A percentile compares a stretch with the other conserved stretches of the same genome.
phyloP scores from a whole-genome alignment of 2,888 invertebrate species.

The Philereme transversata region DNA sequence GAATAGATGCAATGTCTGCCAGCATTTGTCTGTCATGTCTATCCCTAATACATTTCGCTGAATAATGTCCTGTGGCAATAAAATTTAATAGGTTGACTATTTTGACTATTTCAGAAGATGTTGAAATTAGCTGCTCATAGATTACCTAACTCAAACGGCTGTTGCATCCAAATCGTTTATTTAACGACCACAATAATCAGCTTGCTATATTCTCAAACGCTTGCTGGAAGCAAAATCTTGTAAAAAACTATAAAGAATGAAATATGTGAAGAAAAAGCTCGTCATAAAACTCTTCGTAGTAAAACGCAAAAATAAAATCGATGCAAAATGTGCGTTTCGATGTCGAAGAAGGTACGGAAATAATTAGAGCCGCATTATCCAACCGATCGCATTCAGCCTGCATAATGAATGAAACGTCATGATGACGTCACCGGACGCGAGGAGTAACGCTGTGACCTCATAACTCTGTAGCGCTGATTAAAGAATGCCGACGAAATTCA shows the following conservation, averaged over 20 bases:
- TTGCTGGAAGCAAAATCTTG: too few relatives aligned
- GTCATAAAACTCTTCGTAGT: slow-evolving; percentile 5
- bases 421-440: slow-evolving; percentile 50
- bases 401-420: slow-evolving; percentile 79
- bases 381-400: slow-evolving; percentile 72
- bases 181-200: too few relatives aligned
- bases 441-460: slow-evolving; percentile 56
- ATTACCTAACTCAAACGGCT: too few relatives aligned
- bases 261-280: too few relatives aligned
- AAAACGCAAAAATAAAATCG: slow-evolving; percentile 34
- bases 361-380: slow-evolving; percentile 77
- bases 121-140: slow-evolving; percentile 3
- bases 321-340: slow-evolving; percentile 50
- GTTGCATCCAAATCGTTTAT: too few relatives aligned
- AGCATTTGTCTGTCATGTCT: slow-evolving; percentile 50
- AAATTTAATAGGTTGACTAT: slow-evolving; percentile 15
- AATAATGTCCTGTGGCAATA: slow-evolving; percentile 19
- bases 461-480: slow-evolving; percentile 38
- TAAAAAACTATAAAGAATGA: too few relatives aligned
- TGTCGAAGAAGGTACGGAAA: slow-evolving; percentile 71
- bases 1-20: slow-evolving; percentile 47
- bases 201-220: too few relatives aligned
- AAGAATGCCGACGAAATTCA: slow-evolving; percentile 38
- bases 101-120: slow-evolving; percentile 10
- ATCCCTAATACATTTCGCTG: slow-evolving; percentile 30